phyloP scores from a whole-genome alignment of 2,113 vertebrate species.

The Odocoileus hemionus region DNA sequence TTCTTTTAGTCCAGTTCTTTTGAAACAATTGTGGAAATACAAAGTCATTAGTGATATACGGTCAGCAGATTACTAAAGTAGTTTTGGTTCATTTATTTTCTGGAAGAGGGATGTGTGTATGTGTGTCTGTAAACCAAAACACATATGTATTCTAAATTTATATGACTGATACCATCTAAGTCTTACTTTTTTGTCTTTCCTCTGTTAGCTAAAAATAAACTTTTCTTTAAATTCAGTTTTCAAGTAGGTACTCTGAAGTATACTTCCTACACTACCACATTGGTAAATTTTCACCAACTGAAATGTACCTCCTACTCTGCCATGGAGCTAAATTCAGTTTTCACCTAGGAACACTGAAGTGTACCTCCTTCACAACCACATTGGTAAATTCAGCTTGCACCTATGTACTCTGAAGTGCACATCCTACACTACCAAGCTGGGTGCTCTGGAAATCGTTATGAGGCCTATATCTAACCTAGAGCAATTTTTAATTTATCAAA shows the following conservation, averaged over 20 bases:
- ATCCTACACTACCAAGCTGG: background rate
- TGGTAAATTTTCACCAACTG: background rate
- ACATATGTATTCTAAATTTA: background rate
- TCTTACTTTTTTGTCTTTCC: background rate
- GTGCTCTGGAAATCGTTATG: background rate
- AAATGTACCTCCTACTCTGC: background rate
- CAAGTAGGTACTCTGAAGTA: background rate
- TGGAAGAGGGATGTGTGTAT: background rate
- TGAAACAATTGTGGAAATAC: background rate
- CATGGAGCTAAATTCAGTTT: background rate
- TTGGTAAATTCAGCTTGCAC: background rate
- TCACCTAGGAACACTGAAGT: background rate
- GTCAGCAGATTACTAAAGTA: background rate
- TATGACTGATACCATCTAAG: background rate
- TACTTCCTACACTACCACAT: background rate
- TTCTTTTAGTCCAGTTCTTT: background rate
- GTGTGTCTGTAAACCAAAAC: background rate
- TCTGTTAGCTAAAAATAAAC: constrained; percentile 14
- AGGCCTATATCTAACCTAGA: background rate
- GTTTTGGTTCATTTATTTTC: constrained; percentile 30
- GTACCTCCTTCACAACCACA: background rate
- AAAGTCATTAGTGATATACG: background rate
- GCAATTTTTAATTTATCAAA: background rate
- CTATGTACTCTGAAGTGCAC: background rate
- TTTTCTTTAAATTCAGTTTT: constrained; percentile 20